Evolutionary conservation across 2,888 invertebrate genomes (phyloP), one percentile per base, ranked within the genome.

Genomic region (Ochropleura leucogaster): DNA sequence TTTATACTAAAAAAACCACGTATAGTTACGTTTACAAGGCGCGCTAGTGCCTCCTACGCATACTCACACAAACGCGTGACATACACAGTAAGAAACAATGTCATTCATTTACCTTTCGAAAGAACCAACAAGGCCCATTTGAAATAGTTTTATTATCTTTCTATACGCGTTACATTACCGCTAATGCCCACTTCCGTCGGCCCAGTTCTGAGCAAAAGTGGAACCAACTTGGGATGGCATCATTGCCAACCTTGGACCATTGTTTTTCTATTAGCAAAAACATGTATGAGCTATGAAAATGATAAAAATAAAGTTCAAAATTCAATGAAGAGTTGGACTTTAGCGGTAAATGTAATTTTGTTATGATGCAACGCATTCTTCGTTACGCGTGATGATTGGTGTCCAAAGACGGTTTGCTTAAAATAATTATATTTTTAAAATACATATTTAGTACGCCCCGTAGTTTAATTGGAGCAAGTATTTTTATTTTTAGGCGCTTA

Each of bases 191-290:
- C 90, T 92, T 92, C 94, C 94, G 87, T 73, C 93, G 92, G 88
- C 93, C 94, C 83, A 93, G 85, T 91, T 94, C 85, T 84, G 81
- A 86, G 86, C 90, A 89, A 90, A 91, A 91, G 91, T 94, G 93
- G 91, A 94, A 94, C 94, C 93, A 93, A 94, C 91, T 88, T 81
- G 62, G 77, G 74, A 81, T 84, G 87, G 87, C 86, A 83, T 86
- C 85, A 86, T 71, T 65, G 60, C 64, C 82, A 88, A 88, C 89
- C 88, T 90, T 89, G 87, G 66, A 47, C 40, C 44, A 79, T 65
- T 68, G 40, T 73, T 75, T 74, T 75, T 71, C 55, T 44, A 9
- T 18, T 12, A 57, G 42, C 7, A 66, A 64, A 68, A 42, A 68
- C 2, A 63, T 40, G 12, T 47, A 30, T 10, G 18, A 47, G 12